These are phyloP conservation scores for Rhinatrema bivittatum DNA, from an alignment of 2,797 vertebrate species.

Conservation along the genomic window DNA sequence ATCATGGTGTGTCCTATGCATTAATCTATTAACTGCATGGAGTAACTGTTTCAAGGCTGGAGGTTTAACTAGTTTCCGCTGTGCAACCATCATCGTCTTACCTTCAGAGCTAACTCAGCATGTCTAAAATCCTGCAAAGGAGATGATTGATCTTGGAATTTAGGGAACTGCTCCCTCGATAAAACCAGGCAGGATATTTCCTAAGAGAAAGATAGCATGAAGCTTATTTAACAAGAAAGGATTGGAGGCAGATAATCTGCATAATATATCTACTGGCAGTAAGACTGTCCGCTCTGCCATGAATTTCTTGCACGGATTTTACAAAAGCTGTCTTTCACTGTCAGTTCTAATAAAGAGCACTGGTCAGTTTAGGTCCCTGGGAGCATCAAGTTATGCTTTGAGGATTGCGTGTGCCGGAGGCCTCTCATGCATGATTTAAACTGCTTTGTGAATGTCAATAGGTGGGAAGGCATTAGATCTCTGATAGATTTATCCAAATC, in stretches of 20 bases:
- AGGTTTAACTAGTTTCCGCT: constrained; percentile 38
- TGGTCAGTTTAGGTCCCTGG: constrained; percentile 67
- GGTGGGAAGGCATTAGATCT: constrained; percentile 69
- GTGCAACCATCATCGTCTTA: constrained; percentile 35
- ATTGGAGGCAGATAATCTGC: constrained; percentile 52
- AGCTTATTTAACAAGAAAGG: constrained; percentile 58
- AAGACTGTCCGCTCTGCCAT: constrained; percentile 50
- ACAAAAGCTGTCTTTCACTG: constrained; percentile 68
- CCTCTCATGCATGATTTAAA: constrained; percentile 83
- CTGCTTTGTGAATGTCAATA: constrained; percentile 84
- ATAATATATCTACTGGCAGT: constrained; percentile 59
- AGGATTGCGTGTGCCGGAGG: constrained; percentile 69
- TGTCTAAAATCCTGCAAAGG: constrained; percentile 42
- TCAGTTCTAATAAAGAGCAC: constrained; percentile 75
- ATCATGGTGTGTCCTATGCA: too few relatives aligned
- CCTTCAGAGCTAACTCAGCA: constrained; percentile 35
- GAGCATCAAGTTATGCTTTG: constrained; percentile 61
- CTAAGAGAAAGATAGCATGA: constrained; percentile 30
- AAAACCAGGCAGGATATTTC: constrained; percentile 44
- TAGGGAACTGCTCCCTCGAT: constrained; percentile 36
- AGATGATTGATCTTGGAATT: constrained; percentile 49
- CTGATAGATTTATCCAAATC: constrained; percentile 69
- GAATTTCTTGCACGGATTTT: constrained; percentile 46
- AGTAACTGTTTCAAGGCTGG: too few relatives aligned
- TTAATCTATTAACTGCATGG: constrained; percentile 18